Evolutionary conservation across 2,888 invertebrate genomes (phyloP).

Genomic region (Electrophaes corylata): DNA sequence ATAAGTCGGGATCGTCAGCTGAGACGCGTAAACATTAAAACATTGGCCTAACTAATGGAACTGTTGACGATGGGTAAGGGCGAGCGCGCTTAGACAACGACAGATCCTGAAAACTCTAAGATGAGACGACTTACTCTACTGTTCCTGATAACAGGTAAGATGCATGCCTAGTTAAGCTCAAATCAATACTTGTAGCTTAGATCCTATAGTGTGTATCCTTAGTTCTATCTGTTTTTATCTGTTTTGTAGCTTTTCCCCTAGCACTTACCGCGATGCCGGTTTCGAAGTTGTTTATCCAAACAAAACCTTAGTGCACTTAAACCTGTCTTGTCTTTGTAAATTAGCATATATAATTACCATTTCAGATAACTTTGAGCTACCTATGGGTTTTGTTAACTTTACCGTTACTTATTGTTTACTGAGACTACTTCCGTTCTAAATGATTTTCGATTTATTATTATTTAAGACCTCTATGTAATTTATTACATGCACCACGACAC

Average conservation of each 20-base stretch:
- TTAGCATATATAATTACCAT: constrained; percentile 18
- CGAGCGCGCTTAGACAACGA: constrained; percentile 57
- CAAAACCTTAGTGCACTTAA: constrained; percentile 15
- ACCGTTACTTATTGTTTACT: neutral
- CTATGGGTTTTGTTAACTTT: constrained; percentile 12
- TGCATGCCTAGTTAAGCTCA: constrained; percentile 27
- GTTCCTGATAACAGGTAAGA: constrained; percentile 74
- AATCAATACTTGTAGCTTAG: constrained; percentile 9
- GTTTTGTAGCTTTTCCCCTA: constrained; percentile 15
- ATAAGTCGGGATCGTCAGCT: constrained; percentile 73
- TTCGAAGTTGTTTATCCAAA: constrained; percentile 36
- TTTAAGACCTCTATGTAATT: neutral
- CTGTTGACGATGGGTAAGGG: constrained; percentile 67
- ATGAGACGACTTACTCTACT: constrained; percentile 74
- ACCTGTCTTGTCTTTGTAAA: constrained; percentile 19
- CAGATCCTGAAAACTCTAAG: constrained; percentile 53
- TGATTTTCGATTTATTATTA: neutral
- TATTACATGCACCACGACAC: neutral
- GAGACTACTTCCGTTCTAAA: neutral
- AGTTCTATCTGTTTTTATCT: neutral
- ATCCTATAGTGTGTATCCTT: constrained; percentile 4
- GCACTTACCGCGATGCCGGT: constrained; percentile 30
- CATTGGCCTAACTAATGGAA: constrained; percentile 64
- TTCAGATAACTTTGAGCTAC: constrained; percentile 12
- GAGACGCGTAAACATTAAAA: constrained; percentile 82